A percentile compares a stretch with the other conserved stretches of the same genome.
Conservation (phyloP, 2,888 invertebrate genomes). For the Amphipoea lucens region DNA sequence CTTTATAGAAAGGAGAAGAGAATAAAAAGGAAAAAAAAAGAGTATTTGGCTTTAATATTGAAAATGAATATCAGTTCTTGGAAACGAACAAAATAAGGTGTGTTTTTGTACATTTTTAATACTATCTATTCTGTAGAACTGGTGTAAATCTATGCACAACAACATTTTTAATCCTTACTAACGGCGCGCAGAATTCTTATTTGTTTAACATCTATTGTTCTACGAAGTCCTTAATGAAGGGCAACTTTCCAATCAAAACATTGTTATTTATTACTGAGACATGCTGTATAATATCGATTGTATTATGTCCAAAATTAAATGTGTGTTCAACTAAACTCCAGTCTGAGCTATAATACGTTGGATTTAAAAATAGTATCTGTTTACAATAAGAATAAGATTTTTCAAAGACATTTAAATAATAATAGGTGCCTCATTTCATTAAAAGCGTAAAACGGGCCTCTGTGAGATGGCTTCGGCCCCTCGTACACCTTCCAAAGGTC, state of each 20-base stretch:
- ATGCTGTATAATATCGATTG: not conserved
- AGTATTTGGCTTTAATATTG: not conserved
- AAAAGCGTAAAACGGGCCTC: not conserved
- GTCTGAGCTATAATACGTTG: not conserved
- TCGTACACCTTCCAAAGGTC: not conserved
- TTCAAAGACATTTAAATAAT: not conserved
- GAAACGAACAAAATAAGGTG: no score
- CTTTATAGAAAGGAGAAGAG: not conserved
- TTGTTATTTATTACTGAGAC: constrained; percentile 35
- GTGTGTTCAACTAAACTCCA: not conserved
- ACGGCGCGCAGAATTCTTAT: not conserved
- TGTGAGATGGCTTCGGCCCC: not conserved
- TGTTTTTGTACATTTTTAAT: not conserved
- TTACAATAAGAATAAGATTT: not conserved
- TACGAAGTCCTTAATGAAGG: constrained; percentile 28
- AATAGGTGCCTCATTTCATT: not conserved
- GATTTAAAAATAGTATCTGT: not conserved
- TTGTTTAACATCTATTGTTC: constrained; percentile 44
- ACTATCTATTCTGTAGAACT: not conserved
- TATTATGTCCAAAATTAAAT: constrained; percentile 19
- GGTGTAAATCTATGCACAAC: not conserved
- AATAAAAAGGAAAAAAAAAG: not conserved
- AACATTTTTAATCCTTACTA: not conserved
- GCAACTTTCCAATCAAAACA: constrained; percentile 27
- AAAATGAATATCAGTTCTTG: not conserved